Percentiles rank a stretch among this genome's conserved stretches.
phyloP scores from a whole-genome alignment of 2,113 vertebrate genomes.

The Corythoichthys intestinalis region DNA sequence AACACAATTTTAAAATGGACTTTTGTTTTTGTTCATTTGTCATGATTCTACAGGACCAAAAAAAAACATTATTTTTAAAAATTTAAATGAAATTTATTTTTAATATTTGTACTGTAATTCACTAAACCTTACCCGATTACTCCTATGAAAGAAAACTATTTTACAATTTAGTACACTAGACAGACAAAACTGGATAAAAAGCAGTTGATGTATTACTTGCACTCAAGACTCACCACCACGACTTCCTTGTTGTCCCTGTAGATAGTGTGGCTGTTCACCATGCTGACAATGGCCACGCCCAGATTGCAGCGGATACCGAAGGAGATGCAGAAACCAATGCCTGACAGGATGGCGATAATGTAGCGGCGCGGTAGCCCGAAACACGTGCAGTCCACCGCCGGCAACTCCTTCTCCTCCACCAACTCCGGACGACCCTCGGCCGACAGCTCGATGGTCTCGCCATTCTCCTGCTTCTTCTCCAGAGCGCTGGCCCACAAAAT shows the following conservation, averaged over 20 bases:
- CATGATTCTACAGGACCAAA: too few relatives aligned
- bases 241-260: conserved; percentile 76
- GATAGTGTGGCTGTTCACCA: conserved; percentile 90
- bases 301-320: conserved; percentile 91
- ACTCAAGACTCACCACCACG: conserved; percentile 72
- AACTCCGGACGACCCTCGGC: conserved; percentile 77
- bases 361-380: conserved; percentile 87
- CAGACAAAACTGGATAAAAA: too few relatives aligned
- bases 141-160: too few relatives aligned
- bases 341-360: conserved; percentile 90
- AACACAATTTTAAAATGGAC: too few relatives aligned
- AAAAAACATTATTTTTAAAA: too few relatives aligned
- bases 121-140: not conserved
- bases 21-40: too few relatives aligned
- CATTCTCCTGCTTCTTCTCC: conserved; percentile 83
- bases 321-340: conserved; percentile 89
- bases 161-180: too few relatives aligned
- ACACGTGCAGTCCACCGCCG: conserved; percentile 86
- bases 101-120: not conserved
- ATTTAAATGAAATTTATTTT: too few relatives aligned
- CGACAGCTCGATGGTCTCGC: conserved; percentile 85
- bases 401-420: conserved; percentile 79
- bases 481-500: conserved; percentile 66
- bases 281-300: conserved; percentile 90
- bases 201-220: too few relatives aligned